phyloP scores from a whole-genome alignment of 2,888 invertebrate genomes.

The Xanthorhoe designata region DNA sequence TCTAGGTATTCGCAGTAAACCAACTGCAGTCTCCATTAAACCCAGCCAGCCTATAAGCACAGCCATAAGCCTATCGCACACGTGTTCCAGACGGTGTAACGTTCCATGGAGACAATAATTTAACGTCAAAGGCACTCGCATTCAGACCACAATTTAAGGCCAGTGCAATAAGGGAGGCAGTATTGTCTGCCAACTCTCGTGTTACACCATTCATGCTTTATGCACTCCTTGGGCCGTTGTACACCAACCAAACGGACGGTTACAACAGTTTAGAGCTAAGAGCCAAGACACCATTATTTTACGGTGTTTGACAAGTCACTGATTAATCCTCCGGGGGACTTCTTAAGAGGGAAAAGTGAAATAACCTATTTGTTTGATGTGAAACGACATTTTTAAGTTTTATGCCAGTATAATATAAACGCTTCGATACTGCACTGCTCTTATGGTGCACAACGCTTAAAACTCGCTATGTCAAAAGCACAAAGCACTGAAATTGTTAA shows the following conservation, averaged over 20 bases:
- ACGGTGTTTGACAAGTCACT: no score
- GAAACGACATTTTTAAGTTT: no score
- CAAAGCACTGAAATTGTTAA: no score
- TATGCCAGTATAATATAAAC: no score
- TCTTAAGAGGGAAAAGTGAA: no score
- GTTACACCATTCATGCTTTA: conserved; percentile 78
- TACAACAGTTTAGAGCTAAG: not conserved
- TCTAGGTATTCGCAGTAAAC: conserved; percentile 4
- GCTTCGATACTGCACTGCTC: no score
- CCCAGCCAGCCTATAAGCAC: conserved; percentile 26
- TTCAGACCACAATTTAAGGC: conserved; percentile 85
- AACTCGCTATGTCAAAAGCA: no score
- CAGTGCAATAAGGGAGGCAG: conserved; percentile 81
- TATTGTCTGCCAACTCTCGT: conserved; percentile 77
- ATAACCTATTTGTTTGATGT: no score
- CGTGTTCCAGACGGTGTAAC: conserved; percentile 76
- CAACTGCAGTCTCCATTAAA: conserved; percentile 25
- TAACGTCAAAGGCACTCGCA: conserved; percentile 82
- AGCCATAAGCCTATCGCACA: conserved; percentile 71
- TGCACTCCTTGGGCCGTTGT: conserved; percentile 48
- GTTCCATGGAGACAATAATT: conserved; percentile 81
- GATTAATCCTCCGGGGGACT: no score
- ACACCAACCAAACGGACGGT: conserved; percentile 7
- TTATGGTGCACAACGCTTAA: no score
- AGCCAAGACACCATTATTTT: no score